phyloP scores from a whole-genome alignment of 1,140 invertebrate species.

The Drosophila repletoides region DNA sequence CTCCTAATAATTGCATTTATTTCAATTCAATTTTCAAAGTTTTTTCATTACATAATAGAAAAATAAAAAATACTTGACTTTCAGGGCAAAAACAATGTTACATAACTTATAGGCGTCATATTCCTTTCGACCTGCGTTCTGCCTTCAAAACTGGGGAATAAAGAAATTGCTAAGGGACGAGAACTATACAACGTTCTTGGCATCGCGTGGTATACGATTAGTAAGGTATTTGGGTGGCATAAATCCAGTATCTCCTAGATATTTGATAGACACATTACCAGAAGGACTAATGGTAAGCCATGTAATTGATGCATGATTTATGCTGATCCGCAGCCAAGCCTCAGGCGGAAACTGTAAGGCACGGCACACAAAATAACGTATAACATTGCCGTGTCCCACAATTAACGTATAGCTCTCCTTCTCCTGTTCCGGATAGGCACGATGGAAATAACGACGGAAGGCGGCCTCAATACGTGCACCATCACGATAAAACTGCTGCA shows the following conservation, averaged over 20 bases:
- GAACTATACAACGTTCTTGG: conserved; percentile 70
- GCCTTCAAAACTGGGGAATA: too few species aligned
- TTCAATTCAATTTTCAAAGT: too few species aligned
- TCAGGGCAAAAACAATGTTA: too few species aligned
- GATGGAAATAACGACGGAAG: conserved; percentile 96
- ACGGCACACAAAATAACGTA: conserved; percentile 98
- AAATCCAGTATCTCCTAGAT: conserved; percentile 94
- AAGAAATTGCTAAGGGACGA: too few species aligned
- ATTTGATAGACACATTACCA: conserved; percentile 91
- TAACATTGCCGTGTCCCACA: conserved; percentile 99
- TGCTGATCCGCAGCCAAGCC: conserved; percentile 95
- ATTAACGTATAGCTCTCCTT: conserved; percentile 95
- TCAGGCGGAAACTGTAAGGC: conserved; percentile 98
- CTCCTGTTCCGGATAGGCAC: conserved; percentile 91
- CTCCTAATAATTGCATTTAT: too few species aligned
- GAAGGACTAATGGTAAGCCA: conserved; percentile 93
- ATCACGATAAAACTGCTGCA: conserved; percentile 95
- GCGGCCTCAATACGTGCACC: conserved; percentile 98
- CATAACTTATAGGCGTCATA: too few species aligned
- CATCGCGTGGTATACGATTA: conserved; percentile 68
- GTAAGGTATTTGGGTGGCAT: conserved; percentile 85
- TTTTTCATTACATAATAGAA: too few species aligned
- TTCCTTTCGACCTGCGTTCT: too few species aligned
- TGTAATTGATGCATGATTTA: conserved; percentile 97
- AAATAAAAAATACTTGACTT: too few species aligned